Evolutionary conservation across 1,140 invertebrate species (phyloP).

Genomic region (Apis dorsata): DNA sequence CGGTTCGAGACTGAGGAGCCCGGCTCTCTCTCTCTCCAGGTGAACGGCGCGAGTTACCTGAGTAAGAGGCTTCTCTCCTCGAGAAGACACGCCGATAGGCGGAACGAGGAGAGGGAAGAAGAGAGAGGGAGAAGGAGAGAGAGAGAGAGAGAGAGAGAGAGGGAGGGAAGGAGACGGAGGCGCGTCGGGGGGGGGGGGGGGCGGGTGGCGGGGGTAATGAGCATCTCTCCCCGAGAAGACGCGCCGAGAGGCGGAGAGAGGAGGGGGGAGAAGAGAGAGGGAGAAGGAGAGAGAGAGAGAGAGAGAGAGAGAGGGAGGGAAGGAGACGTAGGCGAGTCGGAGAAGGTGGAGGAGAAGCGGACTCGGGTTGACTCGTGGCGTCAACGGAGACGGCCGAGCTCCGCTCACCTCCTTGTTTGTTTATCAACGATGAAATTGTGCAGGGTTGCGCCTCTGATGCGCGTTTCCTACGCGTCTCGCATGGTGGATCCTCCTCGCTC

Average conservation of each 20-base stretch:
- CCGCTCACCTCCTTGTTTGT: constrained; percentile 41
- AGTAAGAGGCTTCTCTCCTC: constrained; percentile 47
- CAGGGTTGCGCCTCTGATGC: constrained; percentile 29
- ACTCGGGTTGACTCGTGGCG: constrained; percentile 32
- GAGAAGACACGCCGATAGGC: neutral
- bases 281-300: constrained; percentile 22
- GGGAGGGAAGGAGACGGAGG: too few species aligned
- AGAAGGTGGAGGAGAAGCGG: constrained; percentile 53
- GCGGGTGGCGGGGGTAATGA: too few species aligned
- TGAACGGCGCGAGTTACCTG: constrained; percentile 73
- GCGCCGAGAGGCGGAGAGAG: neutral
- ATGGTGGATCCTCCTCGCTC: neutral
- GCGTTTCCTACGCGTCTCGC: constrained; percentile 21
- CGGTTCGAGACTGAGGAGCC: constrained; percentile 75
- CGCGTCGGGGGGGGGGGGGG: too few species aligned
- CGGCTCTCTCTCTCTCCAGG: constrained; percentile 68
- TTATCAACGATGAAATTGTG: constrained; percentile 26
- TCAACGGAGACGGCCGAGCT: constrained; percentile 46
- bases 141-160: constrained; percentile 42
- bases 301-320: constrained; percentile 43
- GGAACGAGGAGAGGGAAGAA: neutral
- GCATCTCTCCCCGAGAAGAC: constrained; percentile 17
- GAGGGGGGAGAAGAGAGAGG: neutral
- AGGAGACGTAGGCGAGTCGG: constrained; percentile 58
- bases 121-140: neutral